Percentiles rank a stretch among this genome's conserved stretches.
phyloP scores from a whole-genome alignment of 2,888 invertebrate genomes.

The Scotopteryx bipunctaria region DNA sequence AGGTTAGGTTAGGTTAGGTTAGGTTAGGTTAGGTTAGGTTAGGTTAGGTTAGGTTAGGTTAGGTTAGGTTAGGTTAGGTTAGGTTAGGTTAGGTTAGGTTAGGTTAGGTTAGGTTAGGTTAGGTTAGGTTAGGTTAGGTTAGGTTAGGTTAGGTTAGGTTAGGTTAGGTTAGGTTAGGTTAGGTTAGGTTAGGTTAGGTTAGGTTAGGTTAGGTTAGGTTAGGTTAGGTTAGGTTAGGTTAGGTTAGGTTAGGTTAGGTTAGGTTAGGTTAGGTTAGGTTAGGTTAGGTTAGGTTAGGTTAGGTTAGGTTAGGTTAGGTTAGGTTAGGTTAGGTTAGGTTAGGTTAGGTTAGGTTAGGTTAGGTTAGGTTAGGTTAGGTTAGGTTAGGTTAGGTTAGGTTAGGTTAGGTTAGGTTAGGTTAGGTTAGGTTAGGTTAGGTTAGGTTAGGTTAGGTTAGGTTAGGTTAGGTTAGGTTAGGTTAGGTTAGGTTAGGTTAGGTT shows the following conservation, averaged over 20 bases:
- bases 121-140: conserved; percentile 25
- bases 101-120: conserved; percentile 26
- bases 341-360: conserved; percentile 29
- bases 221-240: conserved; percentile 30
- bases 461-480: conserved; percentile 27
- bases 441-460: conserved; percentile 39
- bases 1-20: conserved; percentile 26
- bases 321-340: conserved; percentile 32
- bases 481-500: conserved; percentile 32
- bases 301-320: conserved; percentile 17
- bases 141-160: no score
- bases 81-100: conserved; percentile 25
- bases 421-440: conserved; percentile 31
- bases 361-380: conserved; percentile 32
- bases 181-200: conserved; percentile 5
- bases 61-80: conserved; percentile 26
- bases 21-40: conserved; percentile 27
- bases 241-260: conserved; percentile 30
- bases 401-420: conserved; percentile 36
- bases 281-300: conserved; percentile 32
- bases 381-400: conserved; percentile 34
- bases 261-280: conserved; percentile 26
- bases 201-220: conserved; percentile 29
- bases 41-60: conserved; percentile 26
- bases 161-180: conserved; percentile 24